These are phyloP conservation scores for Gallinago nigripennis DNA, from an alignment of 2,797 vertebrate species.

Conservation along the genomic window DNA sequence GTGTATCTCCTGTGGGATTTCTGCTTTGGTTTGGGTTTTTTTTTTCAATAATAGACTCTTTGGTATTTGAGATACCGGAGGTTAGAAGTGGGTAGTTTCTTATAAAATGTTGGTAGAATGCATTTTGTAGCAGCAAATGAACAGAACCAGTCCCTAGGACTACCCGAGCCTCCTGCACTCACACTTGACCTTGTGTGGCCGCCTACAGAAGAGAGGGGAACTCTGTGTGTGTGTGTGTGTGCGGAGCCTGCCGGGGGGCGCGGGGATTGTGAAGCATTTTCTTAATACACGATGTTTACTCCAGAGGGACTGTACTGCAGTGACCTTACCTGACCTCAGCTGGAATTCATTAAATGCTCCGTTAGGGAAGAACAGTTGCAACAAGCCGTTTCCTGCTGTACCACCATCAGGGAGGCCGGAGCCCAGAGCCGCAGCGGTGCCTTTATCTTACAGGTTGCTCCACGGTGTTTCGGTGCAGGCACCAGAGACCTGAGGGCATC, in stretches of 20 bases:
- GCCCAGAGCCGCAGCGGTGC: not conserved
- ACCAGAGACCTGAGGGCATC: not conserved
- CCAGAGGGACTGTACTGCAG: not conserved
- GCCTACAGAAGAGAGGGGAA: not conserved
- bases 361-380: not conserved
- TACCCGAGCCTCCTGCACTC: not conserved
- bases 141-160: not conserved
- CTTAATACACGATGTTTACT: not conserved
- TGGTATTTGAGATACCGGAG: not conserved
- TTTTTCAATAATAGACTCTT: not conserved
- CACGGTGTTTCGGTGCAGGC: fast-evolving
- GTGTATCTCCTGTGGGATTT: not conserved
- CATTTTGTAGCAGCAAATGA: not conserved
- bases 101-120: not conserved
- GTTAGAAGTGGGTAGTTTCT: not conserved
- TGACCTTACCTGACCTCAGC: not conserved
- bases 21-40: no score
- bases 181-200: not conserved
- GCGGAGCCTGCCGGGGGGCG: not conserved
- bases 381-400: not conserved
- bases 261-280: not conserved
- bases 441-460: not conserved
- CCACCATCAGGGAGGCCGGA: no score
- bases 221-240: no score
- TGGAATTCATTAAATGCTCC: not conserved